Evolutionary conservation across 2,797 vertebrate species (phyloP), one percentile per base, ranked within the genome.

Genomic region (Taenioides sp.): DNA sequence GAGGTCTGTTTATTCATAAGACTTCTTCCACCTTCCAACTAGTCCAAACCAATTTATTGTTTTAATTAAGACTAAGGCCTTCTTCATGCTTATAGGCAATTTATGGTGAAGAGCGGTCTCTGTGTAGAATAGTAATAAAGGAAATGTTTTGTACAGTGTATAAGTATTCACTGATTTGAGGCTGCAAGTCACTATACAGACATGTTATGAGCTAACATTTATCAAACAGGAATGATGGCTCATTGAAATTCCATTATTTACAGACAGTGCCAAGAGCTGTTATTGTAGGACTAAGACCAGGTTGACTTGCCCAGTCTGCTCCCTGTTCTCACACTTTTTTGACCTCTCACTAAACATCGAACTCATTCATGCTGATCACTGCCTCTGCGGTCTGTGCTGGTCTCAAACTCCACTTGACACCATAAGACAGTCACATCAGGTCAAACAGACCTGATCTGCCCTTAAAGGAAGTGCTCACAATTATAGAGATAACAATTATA

Each of bases 331-430:
- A 78, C 75, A 66, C 68, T 82, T 86, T 82, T 58, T 40, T 12
- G 40, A 67, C 84, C 81, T 83, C 74, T 59, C 62, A 72, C 71
- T 22, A 61, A 62, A n/a, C 40, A 18, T 40, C 2, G 5, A 47
- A 47, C 62, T 65, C 40, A 47, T 47, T 65, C n/a, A 22, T 65
- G 40, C 62, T 65, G 62, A 65, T n/a, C 40, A 25, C 62, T 77
- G 75, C 68, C 50, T 14, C 34, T 76, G 77, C 43, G 6, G 72
- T 57, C 14, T 70, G 73, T 77, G 57, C 72, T 49, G 67, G 66
- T 76, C 78, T 73, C 83, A 68, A 77, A 61, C 59, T 63, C 57
- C 34, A 54, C 71, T 77, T 79, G 81, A 84, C 75, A 73, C 61
- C 65, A 78, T 76, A 73, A 66, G 79, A 34, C 70, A 4, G 34